Percentiles rank a stretch among this genome's conserved stretches.
Conservation (phyloP, 2,797 vertebrate species). For the Anniella stebbinsi region DNA sequence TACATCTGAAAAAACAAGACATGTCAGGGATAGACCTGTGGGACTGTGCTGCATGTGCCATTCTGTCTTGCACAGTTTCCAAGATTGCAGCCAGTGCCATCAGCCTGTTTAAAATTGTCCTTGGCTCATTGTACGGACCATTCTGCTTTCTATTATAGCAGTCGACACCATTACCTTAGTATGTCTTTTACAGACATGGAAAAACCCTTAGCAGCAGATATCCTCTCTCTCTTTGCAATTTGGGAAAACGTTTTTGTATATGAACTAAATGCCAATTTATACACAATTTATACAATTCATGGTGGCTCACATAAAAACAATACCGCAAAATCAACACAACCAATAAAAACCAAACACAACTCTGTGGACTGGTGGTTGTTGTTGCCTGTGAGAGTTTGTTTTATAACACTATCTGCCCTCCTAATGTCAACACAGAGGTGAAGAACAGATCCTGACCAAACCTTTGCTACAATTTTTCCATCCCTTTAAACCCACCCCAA, state of each 20-base stretch:
- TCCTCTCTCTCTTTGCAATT: no score
- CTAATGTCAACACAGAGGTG: not conserved
- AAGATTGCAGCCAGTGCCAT: not conserved
- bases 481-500: not conserved
- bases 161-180: conserved; percentile 26
- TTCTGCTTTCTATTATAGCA: not conserved
- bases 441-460: conserved; percentile 31
- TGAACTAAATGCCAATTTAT: not conserved
- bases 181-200: conserved; percentile 34
- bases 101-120: not conserved
- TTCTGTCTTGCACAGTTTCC: not conserved
- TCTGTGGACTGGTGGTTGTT: not conserved
- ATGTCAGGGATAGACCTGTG: not conserved
- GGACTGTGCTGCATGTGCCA: not conserved
- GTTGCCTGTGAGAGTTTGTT: not conserved
- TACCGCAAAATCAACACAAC: not conserved
- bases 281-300: not conserved
- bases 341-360: not conserved
- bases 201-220: conserved; percentile 22
- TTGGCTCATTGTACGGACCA: not conserved
- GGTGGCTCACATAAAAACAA: not conserved
- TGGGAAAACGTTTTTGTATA: no score
- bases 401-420: not conserved
- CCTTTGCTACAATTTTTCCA: conserved; percentile 6
- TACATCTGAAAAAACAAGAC: not conserved